Evolutionary conservation across 1,140 invertebrate genomes (phyloP).

Genomic region (Microplitis mediator): DNA sequence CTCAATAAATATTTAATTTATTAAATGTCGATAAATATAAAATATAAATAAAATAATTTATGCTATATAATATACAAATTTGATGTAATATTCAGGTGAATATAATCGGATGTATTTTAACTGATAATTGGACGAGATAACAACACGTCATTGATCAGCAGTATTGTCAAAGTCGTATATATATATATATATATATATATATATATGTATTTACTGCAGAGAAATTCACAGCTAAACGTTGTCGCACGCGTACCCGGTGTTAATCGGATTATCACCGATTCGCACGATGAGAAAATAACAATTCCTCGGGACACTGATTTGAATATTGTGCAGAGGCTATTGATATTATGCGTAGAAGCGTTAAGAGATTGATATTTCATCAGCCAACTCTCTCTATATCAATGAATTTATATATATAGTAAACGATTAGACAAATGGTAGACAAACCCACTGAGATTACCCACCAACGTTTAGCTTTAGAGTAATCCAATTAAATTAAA

Average conservation of each 20-base stretch:
- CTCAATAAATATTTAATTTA: too few relatives aligned
- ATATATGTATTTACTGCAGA: not conserved
- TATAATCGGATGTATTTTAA: not conserved
- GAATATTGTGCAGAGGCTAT: not conserved
- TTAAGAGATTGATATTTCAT: conserved; percentile 1
- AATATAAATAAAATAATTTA: too few relatives aligned
- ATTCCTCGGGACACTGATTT: not conserved
- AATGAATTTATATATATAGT: not conserved
- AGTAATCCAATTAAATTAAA: too few relatives aligned
- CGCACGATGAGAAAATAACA: not conserved
- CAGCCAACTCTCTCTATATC: not conserved
- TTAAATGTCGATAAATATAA: too few relatives aligned
- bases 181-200: not conserved
- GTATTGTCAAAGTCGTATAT: not conserved
- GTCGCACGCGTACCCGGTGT: not conserved
- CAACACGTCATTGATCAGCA: not conserved
- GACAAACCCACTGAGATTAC: too few relatives aligned
- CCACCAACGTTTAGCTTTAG: too few relatives aligned
- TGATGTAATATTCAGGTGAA: too few relatives aligned
- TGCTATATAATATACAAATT: too few relatives aligned
- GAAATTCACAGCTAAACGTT: not conserved
- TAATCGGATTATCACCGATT: not conserved
- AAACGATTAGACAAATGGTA: not conserved
- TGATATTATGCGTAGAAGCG: not conserved
- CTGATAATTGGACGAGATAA: not conserved